Evolutionary conservation across 1,140 invertebrate species (phyloP).

Genomic region (Camponotus pennsylvanicus): DNA sequence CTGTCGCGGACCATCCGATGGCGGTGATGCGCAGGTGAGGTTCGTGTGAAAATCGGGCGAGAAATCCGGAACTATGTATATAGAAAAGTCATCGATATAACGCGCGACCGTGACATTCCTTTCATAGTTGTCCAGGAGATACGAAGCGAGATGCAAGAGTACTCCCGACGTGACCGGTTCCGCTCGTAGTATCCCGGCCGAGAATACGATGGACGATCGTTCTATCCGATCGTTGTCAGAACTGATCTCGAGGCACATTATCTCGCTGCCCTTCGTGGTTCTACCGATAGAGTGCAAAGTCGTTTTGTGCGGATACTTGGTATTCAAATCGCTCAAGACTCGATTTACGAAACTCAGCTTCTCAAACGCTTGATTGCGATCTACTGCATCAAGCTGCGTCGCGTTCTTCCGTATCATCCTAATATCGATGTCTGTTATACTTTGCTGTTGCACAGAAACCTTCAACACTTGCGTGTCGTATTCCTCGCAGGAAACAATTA

Average conservation of each 20-base stretch:
- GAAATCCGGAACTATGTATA: constrained; percentile 81
- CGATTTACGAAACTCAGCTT: constrained; percentile 68
- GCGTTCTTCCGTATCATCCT: constrained; percentile 59
- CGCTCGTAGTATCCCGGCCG: constrained; percentile 77
- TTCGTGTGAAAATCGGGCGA: constrained; percentile 72
- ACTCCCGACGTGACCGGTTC: constrained; percentile 79
- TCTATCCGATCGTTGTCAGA: constrained; percentile 64
- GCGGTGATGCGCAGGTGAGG: constrained; percentile 72
- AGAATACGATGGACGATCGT: constrained; percentile 80
- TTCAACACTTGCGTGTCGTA: constrained; percentile 86
- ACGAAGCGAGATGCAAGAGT: constrained; percentile 77
- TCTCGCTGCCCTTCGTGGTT: constrained; percentile 67
- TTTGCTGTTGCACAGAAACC: constrained; percentile 81
- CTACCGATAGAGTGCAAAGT: constrained; percentile 77
- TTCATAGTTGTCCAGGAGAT: constrained; percentile 79
- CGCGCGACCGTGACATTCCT: constrained; percentile 69
- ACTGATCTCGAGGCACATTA: constrained; percentile 81
- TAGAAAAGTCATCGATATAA: constrained; percentile 78
- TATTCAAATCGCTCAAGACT: constrained; percentile 77
- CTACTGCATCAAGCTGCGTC: constrained; percentile 16
- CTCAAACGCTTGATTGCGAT: constrained; percentile 7
- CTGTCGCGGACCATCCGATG: constrained; percentile 56
- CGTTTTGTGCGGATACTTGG: constrained; percentile 78
- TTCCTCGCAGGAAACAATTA: constrained; percentile 87
- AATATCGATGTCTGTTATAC: constrained; percentile 80